A percentile compares a stretch with the other conserved stretches of the same genome.
phyloP scores from a whole-genome alignment of 2,797 vertebrate genomes.

The Lutjanus campechanus region DNA sequence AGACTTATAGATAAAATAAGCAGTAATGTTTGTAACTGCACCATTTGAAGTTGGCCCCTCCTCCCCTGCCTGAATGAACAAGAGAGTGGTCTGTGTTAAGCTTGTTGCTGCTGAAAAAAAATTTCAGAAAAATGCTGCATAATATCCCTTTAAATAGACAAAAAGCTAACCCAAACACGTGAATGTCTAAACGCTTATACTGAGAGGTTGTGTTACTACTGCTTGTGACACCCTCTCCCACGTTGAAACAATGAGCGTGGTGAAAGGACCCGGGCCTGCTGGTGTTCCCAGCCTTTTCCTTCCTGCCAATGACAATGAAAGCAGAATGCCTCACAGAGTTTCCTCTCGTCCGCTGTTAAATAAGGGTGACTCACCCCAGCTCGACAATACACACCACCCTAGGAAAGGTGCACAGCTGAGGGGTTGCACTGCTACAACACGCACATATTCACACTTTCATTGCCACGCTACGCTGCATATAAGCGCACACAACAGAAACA shows the following conservation, averaged over 20 bases:
- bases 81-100: too few species aligned
- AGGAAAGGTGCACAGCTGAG: constrained; percentile 36
- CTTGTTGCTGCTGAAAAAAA: too few species aligned
- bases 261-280: constrained; percentile 66
- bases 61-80: too few species aligned
- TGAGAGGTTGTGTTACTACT: constrained; percentile 1
- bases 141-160: not conserved
- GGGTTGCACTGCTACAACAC: constrained; percentile 15
- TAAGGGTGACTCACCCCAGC: constrained; percentile 29
- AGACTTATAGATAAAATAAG: not conserved
- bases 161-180: constrained; percentile 6
- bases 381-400: constrained; percentile 16
- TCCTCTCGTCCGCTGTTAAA: constrained; percentile 56
- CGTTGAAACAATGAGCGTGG: constrained; percentile 71
- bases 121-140: too few species aligned
- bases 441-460: constrained; percentile 7
- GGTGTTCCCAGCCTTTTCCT: constrained; percentile 83
- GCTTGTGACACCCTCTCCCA: constrained; percentile 63
- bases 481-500: constrained; percentile 48
- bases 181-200: not conserved
- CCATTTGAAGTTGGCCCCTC: too few species aligned
- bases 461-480: constrained; percentile 7
- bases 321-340: constrained; percentile 63
- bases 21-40: too few species aligned
- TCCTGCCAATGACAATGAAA: constrained; percentile 77